Percentiles rank a stretch among this genome's conserved stretches.
Evolutionary conservation across 1,140 invertebrate species (phyloP).

Genomic region (Pantala flavescens): DNA sequence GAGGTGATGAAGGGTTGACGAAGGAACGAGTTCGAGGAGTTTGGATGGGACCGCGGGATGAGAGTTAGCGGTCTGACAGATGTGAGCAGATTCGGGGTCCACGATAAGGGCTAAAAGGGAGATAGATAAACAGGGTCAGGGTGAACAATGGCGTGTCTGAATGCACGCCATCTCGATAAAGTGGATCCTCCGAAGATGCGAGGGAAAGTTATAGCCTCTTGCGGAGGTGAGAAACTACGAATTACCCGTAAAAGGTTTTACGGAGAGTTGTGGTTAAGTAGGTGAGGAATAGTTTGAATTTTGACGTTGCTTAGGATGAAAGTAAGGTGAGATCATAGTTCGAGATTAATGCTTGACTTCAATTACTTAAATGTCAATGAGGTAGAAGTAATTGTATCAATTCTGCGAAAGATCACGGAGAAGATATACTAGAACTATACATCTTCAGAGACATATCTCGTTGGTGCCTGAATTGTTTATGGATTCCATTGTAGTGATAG

Average conservation of each 20-base stretch:
- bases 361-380: no score
- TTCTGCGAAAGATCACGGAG: no score
- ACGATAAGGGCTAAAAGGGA: not conserved
- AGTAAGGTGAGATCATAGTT: not conserved
- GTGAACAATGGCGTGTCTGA: not conserved
- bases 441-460: no score
- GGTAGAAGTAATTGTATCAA: no score
- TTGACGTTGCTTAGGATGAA: not conserved
- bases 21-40: not conserved
- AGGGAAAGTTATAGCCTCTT: not conserved
- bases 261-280: not conserved
- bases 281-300: not conserved
- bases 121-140: conserved; percentile 3
- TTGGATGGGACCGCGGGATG: not conserved
- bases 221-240: no score
- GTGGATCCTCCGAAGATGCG: not conserved
- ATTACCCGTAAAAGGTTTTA: not conserved
- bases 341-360: no score
- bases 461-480: no score
- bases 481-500: no score
- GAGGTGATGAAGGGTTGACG: not conserved
- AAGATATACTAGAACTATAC: no score
- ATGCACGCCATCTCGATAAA: not conserved
- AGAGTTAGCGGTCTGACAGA: not conserved
- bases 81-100: no score